Percentiles rank a stretch among this genome's conserved stretches.
phyloP scores from a whole-genome alignment of 2,797 vertebrate species.

The Oryzias dopingdopingensis region DNA sequence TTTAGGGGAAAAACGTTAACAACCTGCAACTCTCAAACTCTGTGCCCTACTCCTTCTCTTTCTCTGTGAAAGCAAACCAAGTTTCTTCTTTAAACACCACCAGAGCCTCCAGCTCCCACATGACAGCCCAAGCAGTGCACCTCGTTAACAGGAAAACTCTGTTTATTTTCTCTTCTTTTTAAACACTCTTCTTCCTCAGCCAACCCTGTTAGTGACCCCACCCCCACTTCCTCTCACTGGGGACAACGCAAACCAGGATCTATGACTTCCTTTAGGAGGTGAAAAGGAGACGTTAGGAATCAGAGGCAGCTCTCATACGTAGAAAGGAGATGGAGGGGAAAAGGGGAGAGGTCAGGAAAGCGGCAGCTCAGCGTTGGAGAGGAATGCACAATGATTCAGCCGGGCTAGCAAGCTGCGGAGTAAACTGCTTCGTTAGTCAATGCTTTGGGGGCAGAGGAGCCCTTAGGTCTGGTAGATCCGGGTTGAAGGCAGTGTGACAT shows the following conservation, averaged over 20 bases:
- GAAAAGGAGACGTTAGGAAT: constrained; percentile 53
- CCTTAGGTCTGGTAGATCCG: constrained; percentile 33
- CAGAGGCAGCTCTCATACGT: constrained; percentile 58
- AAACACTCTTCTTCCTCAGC: constrained; percentile 74
- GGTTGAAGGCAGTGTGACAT: constrained; percentile 47
- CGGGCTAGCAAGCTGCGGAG: constrained; percentile 51
- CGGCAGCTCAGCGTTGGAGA: constrained; percentile 47
- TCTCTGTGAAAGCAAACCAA: constrained; percentile 48
- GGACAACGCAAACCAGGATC: constrained; percentile 70
- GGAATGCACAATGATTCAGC: constrained; percentile 68
- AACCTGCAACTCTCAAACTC: constrained; percentile 62
- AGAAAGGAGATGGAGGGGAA: constrained; percentile 43
- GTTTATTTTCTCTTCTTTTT: constrained; percentile 79
- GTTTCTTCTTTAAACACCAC: constrained; percentile 72
- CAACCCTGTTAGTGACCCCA: constrained; percentile 57
- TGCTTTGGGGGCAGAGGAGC: constrained; percentile 38
- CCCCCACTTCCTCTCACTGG: constrained; percentile 6
- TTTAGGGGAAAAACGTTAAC: constrained; percentile 39
- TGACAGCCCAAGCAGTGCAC: constrained; percentile 61
- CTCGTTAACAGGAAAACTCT: constrained; percentile 82
- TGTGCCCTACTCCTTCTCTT: constrained; percentile 22
- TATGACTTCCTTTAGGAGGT: constrained; percentile 73
- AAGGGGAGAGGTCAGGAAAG: constrained; percentile 55
- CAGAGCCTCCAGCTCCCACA: constrained; percentile 69
- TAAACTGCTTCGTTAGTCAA: constrained; percentile 64